Evolutionary conservation across 1,140 invertebrate species (phyloP), one percentile per base, ranked within the genome.

Genomic region (Hyles euphorbiae): DNA sequence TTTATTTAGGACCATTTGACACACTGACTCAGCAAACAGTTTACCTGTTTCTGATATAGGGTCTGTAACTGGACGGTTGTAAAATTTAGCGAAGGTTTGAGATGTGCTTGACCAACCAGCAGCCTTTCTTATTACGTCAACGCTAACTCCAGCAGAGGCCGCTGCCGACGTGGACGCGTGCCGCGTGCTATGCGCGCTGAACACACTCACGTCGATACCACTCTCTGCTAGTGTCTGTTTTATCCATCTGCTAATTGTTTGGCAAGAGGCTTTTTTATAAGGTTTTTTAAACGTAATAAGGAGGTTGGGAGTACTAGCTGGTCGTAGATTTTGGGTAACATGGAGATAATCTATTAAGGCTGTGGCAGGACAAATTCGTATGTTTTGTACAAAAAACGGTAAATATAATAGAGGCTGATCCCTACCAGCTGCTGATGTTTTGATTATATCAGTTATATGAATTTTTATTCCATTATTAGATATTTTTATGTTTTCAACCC

Each of bases 111-210:
- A 61, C 76, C 79, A 84, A 6, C 76, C 79, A 3, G 79, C 79
- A 6, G 76, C 67, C 32, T 68, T 76, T 2, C 65, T 49, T 1
- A 82, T 81, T 1, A 49, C 2, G 9, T 78, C 70, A 5, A 81
- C 0, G 43, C 56, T 60, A 0, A 75, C 34, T 3, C 78, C 78
- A 5, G 61, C 60, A 5, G 5, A 5, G 9, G 36, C 10, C 6
- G 81, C 79, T 0, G 62, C 49, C 3, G 83, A 83, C 0, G 78
- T 80, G 11, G 78, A 34, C 0, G 78, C 75, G 61, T 84, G 81
- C 0, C 76, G 68, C 1, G 75, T 76, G 56, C 70, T 76, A 40
- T 82, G 76, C 2, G 74, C 70, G 2, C 62, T 53, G 53, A 76
- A 84, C 34, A 49, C 32, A 3, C 34, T 3, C 3, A 65, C 63